Evolutionary conservation across 2,888 invertebrate genomes (phyloP), one percentile per base, ranked within the genome.

Genomic region (Heliconius ismenius): DNA sequence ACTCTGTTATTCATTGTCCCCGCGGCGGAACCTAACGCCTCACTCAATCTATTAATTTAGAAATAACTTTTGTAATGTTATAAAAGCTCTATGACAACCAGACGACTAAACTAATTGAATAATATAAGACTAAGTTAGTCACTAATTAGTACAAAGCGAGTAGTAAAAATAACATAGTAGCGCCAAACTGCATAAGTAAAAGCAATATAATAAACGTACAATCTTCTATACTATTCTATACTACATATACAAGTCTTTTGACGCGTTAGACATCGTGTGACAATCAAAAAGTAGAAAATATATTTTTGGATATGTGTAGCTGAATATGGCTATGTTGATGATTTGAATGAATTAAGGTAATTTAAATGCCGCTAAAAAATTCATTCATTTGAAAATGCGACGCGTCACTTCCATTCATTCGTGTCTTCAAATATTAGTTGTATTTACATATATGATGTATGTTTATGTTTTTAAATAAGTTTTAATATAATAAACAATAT

Each of bases 221-320:
- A 77, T 75, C 60, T 65, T 62, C 28, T 54, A 39, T 64, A 54
- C 39, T 70, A 75, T 26, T 26, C n/a, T 39, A 72, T n/a, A n/a
- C 24, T 58, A 72, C 32, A 21, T 39, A 69, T 54, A 21, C 36
- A 67, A 60, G 75, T 75, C 77, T 77, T 26, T 77, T 79, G 76
- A 79, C 79, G 43, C 62, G n/a, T 62, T 26, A 26, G 62, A 72
- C 60, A 18, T 73, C 69, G 69, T 70, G 43, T 63, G 62, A 13
- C 26, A 36, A 63, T 63, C 32, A 54, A 10, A 32, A 43, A 26
- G 39, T 39, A 62, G 63, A 43, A 7, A 49, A 78, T 79, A 76
- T 78, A 79, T 78, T 79, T 79, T 78, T 79, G 76, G 79, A 79
- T 76, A 78, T 63, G 68, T 79, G 63, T 79, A 78, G 73, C 36